A percentile compares a stretch with the other conserved stretches of the same genome.
Conservation (phyloP, 2,113 vertebrate genomes). For the Sapayoa aenigma region DNA sequence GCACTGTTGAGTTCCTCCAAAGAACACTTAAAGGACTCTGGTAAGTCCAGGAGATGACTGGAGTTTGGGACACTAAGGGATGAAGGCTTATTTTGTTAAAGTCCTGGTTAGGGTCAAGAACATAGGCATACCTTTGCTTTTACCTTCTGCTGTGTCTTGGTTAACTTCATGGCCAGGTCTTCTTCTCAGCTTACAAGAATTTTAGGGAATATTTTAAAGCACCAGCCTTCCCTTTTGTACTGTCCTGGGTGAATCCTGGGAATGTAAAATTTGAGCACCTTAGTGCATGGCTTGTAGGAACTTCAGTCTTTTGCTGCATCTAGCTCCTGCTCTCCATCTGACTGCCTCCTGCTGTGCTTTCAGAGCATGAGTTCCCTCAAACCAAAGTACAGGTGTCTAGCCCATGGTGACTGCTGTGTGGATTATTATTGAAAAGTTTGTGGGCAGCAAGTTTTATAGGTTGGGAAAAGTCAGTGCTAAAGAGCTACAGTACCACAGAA, state of each 20-base stretch:
- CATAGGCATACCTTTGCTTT: not conserved
- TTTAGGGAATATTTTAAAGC: not conserved
- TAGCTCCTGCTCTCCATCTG: not conserved
- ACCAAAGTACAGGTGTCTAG: not conserved
- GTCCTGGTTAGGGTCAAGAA: not conserved
- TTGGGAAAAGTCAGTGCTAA: not conserved
- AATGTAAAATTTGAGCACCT: not conserved
- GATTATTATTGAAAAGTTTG: not conserved
- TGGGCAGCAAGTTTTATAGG: not conserved
- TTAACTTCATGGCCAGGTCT: not conserved
- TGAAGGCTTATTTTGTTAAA: not conserved
- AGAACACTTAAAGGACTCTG: not conserved
- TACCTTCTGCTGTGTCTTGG: not conserved
- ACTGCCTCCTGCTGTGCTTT: not conserved
- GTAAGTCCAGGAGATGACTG: not conserved
- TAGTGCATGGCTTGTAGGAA: not conserved
- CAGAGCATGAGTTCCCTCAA: not conserved
- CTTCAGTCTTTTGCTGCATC: not conserved
- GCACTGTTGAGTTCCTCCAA: not conserved
- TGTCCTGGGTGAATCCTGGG: not conserved
- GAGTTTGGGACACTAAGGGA: not conserved
- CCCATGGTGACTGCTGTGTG: not conserved
- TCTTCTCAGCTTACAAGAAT: not conserved
- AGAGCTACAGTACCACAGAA: not conserved
- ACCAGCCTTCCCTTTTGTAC: not conserved